Evolutionary conservation across 2,113 vertebrate genomes (phyloP).

Genomic region (Catharus minimus): DNA sequence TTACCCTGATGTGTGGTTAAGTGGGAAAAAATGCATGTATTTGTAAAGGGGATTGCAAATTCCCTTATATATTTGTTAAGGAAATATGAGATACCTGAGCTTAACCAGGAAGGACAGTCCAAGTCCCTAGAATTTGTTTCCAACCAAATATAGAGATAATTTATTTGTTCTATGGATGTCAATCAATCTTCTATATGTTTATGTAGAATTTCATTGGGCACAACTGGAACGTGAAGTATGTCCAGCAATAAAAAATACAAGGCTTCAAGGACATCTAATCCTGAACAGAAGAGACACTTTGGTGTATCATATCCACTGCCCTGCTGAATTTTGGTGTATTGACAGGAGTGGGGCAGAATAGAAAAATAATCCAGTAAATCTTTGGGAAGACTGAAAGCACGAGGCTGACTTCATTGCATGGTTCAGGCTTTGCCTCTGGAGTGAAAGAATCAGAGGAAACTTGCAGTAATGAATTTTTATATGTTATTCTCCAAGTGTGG

Average conservation of each 20-base stretch:
- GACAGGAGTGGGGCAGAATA: background rate
- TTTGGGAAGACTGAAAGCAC: background rate
- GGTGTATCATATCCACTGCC: background rate
- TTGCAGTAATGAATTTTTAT: background rate
- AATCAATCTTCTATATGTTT: background rate
- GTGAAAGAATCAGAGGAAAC: background rate
- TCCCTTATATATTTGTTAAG: background rate
- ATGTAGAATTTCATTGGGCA: background rate
- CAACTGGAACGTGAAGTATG: background rate
- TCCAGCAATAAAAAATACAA: background rate
- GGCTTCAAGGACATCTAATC: background rate
- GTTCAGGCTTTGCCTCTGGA: background rate
- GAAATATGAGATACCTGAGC: background rate
- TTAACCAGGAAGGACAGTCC: background rate
- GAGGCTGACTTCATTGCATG: background rate
- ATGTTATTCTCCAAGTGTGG: background rate
- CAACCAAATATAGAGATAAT: background rate
- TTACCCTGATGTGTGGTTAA: background rate
- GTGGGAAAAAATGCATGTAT: background rate
- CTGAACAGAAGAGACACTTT: background rate
- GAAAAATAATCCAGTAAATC: background rate
- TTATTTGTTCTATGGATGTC: background rate
- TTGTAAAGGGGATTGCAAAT: background rate
- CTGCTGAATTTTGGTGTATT: background rate
- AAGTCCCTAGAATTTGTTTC: background rate